Base-by-base conservation (phyloP, 1,140 invertebrate genomes). In the Leptinotarsa undecemlineata region DNA sequence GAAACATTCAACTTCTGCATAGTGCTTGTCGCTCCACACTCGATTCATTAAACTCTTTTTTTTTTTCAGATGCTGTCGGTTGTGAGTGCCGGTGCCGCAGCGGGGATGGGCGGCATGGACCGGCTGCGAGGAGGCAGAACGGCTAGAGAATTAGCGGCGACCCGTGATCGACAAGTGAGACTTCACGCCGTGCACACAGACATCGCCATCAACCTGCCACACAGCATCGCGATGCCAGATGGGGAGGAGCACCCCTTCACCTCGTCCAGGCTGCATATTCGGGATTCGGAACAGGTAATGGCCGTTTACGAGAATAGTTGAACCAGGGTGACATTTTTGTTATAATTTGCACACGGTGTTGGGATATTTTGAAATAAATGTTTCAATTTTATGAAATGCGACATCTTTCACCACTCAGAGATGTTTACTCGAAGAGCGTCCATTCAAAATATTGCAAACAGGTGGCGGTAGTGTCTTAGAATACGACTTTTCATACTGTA, bases 201-300 rank as follows among this genome's bases (percentile, higher is more conserved):
- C 83, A 86, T 90, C 75, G 87, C 88, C 75, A 85, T 92, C 80
- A 90, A 90, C 80, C 85, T 91, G 77, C 92, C 92, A 72, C 91
- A 91, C 73, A 88, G 88, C 77, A 89, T 92, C 78, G 86, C 89
- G 73, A 86, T 92, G 81, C 91, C 92, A 33, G 91, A 92, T 84
- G 91, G 91, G 68, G 92, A 92, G 82, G 91, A 92, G 77, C 87
- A 88, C 47, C 89, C 89, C n/a, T 91, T 90, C 79, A 86, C 75
- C 48, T 67, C 73, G 6, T 88, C 90, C 74, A 87, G 88, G 77
- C 85, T 91, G 74, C 90, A 92, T 77, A 87, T 90, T 81, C 87
- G 89, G 73, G 89, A 90, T 84, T 86, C 87, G 72, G 90, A 90
- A 81, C 90, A 91, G 88, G 90, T 90, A 81, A 48, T 60, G 20